Evolutionary conservation across 1,140 invertebrate species (phyloP), one percentile per base, ranked within the genome.

Genomic region (Augochlora pura): DNA sequence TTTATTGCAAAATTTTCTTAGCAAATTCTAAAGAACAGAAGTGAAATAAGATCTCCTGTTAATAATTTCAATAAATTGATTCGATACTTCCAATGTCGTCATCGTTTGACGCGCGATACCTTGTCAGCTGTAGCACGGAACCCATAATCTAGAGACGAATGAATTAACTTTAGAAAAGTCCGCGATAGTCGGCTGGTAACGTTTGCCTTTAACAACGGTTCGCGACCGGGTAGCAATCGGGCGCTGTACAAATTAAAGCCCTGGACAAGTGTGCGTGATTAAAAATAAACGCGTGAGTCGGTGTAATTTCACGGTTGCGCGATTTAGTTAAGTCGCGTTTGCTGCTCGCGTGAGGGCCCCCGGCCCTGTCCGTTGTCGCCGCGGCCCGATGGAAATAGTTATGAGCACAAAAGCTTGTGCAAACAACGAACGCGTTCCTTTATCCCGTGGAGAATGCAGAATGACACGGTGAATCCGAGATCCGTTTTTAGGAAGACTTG

Each of bases 301-400:
- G 60, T 69, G 79, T 84, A 84, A 84, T 85, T 85, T 85, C 82
- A 85, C 79, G 82, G 73, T 85, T 77, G 82, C 82, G 57, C 70
- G 82, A 57, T 84, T 84, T 80, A 82, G 70, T 83, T 83, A 83
- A 84, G 82, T 84, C 71, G 81, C 62, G 57, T 65, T n/a, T n/a
- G n/a, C n/a, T 65, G 39, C 25, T 65, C 49, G 77, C 39, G 38
- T 49, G 69, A 65, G 77, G 49, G 27, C n/a, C 46, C 9, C 42
- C 14, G 16, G n/a, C n/a, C n/a, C 38, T 60, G 16, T 38, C 23
- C 70, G 21, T 42, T 57, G 54, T 72, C 39, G 69, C 49, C 21
- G 32, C 38, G 49, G 21, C 38, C 49, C 27, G 67, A 70, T 39
- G 57, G 16, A 38, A 46, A 46, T 42, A 32, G 23, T 32, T 21